phyloP scores from a whole-genome alignment of 2,797 vertebrate genomes.

The Sebastolobus altivelis region DNA sequence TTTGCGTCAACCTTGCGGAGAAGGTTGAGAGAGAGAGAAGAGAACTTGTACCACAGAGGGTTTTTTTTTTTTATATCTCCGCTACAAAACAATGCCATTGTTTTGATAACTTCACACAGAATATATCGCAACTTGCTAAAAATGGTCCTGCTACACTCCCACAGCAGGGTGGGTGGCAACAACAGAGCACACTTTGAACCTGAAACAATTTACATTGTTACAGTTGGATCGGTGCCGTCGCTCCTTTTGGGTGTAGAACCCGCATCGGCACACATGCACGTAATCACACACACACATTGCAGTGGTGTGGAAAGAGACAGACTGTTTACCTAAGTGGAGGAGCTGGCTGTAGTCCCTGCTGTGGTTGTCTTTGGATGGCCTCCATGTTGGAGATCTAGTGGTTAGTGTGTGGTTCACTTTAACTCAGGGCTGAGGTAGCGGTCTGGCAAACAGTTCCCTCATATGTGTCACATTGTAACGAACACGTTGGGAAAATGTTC shows the following conservation, averaged over 20 bases:
- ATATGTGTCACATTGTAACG: constrained; percentile 51
- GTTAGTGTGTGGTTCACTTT: constrained; percentile 63
- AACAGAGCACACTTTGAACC: constrained; percentile 72
- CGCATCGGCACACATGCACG: constrained; percentile 28
- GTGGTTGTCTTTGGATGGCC: constrained; percentile 74
- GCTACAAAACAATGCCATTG: constrained; percentile 52
- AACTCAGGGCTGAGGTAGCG: constrained; percentile 43
- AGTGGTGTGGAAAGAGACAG: constrained; percentile 57
- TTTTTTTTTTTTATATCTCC: constrained; percentile 29
- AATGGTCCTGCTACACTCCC: constrained; percentile 63
- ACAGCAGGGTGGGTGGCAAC: constrained; percentile 67
- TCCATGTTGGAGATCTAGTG: constrained; percentile 66
- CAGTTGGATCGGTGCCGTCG: constrained; percentile 70
- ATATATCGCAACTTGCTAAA: constrained; percentile 65
- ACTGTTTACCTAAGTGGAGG: constrained; percentile 73
- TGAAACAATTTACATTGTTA: constrained; percentile 80
- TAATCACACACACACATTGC: constrained; percentile 23
- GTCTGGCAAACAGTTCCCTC: constrained; percentile 46
- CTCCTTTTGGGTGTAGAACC: constrained; percentile 49
- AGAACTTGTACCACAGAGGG: constrained; percentile 5
- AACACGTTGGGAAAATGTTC: constrained; percentile 37
- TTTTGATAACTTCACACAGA: constrained; percentile 62
- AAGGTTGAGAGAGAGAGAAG: constrained; percentile 19
- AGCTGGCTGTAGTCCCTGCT: constrained; percentile 59
- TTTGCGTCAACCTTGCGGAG: not conserved